These are phyloP conservation scores for Poecilus cupreus DNA, from an alignment of 2,888 invertebrate genomes.

Conservation along the genomic window DNA sequence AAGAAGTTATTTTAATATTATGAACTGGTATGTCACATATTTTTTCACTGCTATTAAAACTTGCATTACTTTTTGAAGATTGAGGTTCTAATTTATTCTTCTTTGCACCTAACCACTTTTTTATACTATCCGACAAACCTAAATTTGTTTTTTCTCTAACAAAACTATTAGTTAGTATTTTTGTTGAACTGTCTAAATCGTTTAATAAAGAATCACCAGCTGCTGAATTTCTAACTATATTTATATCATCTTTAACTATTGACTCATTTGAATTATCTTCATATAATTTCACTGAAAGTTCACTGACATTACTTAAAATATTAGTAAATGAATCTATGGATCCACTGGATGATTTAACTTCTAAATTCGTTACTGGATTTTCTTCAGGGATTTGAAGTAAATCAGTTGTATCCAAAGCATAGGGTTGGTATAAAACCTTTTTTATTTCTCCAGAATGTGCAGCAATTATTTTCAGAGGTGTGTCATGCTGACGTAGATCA, in stretches of 20 bases:
- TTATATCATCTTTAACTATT: neutral
- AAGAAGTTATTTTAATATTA: neutral
- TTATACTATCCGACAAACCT: slow-evolving; percentile 7
- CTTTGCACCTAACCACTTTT: slow-evolving; percentile 45
- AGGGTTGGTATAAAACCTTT: slow-evolving; percentile 35
- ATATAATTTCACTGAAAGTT: slow-evolving; percentile 3
- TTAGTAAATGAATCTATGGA: slow-evolving; percentile 32
- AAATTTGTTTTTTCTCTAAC: slow-evolving; percentile 23
- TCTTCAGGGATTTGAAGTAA: slow-evolving; percentile 15
- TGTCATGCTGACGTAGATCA: slow-evolving; percentile 62
- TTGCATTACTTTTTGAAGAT: neutral
- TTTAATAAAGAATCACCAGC: slow-evolving; percentile 42
- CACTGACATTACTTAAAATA: neutral
- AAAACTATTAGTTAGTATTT: slow-evolving; percentile 12
- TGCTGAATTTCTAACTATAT: slow-evolving; percentile 9
- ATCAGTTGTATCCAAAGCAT: neutral
- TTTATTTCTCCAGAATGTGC: slow-evolving; percentile 56
- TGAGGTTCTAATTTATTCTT: neutral
- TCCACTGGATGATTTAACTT: neutral
- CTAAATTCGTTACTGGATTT: neutral
- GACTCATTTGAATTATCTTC: neutral
- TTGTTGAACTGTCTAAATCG: neutral
- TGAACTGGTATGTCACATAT: neutral
- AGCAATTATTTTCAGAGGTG: slow-evolving; percentile 56
- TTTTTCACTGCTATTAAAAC: neutral